Percentiles rank a stretch among this genome's conserved stretches.
phyloP scores from a whole-genome alignment of 2,888 invertebrate genomes.

The Phyto melanocephala region DNA sequence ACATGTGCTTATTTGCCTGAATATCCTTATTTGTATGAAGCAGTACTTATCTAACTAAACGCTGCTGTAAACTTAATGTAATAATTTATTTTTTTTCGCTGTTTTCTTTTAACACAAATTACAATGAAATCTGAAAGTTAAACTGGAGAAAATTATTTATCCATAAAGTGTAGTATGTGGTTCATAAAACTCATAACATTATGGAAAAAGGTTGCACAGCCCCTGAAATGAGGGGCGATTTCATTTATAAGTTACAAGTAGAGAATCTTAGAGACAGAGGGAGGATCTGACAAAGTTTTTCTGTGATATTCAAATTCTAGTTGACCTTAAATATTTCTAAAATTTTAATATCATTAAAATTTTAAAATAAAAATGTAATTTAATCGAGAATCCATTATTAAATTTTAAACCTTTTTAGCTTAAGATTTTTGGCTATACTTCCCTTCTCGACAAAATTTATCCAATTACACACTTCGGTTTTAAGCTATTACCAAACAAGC shows the following conservation, averaged over 20 bases:
- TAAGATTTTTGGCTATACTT: not conserved
- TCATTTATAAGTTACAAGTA: not conserved
- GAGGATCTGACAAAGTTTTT: not conserved
- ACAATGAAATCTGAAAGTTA: not conserved
- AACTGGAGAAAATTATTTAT: conserved; percentile 15
- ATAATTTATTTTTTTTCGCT: conserved; percentile 5
- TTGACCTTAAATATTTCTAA: too few species aligned
- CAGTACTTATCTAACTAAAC: conserved; percentile 57
- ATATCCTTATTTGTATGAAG: conserved; percentile 7
- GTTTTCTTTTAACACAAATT: conserved; percentile 19
- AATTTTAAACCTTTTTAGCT: not conserved
- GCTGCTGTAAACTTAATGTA: conserved; percentile 53
- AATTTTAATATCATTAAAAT: too few species aligned
- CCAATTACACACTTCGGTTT: not conserved
- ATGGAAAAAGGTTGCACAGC: conserved; percentile 46
- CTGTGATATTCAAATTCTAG: too few species aligned
- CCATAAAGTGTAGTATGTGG: not conserved
- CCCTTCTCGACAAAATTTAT: not conserved
- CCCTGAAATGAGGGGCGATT: not conserved
- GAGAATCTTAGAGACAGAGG: not conserved
- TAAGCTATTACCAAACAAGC: not conserved
- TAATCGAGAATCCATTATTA: too few species aligned
- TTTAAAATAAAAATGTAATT: too few species aligned
- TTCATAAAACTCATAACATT: conserved; percentile 43
- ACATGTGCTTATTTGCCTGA: not conserved